Base-by-base conservation (phyloP, 2,888 invertebrate species). In the Chloromyia formosa region DNA sequence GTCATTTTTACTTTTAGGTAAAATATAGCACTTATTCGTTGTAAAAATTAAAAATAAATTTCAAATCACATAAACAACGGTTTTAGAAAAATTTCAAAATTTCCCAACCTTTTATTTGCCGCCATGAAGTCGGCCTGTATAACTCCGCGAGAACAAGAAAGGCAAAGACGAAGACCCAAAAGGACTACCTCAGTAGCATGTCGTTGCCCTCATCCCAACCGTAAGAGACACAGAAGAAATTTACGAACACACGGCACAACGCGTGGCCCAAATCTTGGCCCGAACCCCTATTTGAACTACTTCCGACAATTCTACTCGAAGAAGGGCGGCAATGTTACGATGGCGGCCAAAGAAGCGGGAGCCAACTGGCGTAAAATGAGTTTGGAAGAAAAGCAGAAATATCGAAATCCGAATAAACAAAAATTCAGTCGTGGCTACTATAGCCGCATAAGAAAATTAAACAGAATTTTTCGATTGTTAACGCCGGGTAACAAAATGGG, bases 231-330 rank as follows among this genome's bases (percentile, higher is more conserved):
- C 9, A 7, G 40, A 2, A 16, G 40, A 10, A 71, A 71, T 20
- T 40, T 71, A 20, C 27, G 53, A 2, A 40, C 35, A 1, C 71
- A 71, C 66, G 53, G 64, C 74, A 66, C 49, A 23, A 53, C n/a
- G 9, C 54, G 45, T 68, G 49, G 54, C 0, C 54, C 27, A 40
- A 1, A 14, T 14, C 58, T 40, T 14, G 45, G 61, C 3, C 27
- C 73, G n/a, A 76, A 76, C 74, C 75, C 76, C 5, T 76, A 74
- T 64, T 18, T 76, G 2, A 76, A 76, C 42, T 76, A 76, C 62
- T 76, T 72, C 45, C 56, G 74, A n/a, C 62, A 76, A 42, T 76
- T 75, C 58, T 76, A 75, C 60, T 18, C 75, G 4, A 23, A 58
- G 23, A 73, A 60, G 12, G 58, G 69, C 10, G 76, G 76, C 9